Evolutionary conservation across 2,113 vertebrate genomes (phyloP).

Genomic region (Eira barbara): DNA sequence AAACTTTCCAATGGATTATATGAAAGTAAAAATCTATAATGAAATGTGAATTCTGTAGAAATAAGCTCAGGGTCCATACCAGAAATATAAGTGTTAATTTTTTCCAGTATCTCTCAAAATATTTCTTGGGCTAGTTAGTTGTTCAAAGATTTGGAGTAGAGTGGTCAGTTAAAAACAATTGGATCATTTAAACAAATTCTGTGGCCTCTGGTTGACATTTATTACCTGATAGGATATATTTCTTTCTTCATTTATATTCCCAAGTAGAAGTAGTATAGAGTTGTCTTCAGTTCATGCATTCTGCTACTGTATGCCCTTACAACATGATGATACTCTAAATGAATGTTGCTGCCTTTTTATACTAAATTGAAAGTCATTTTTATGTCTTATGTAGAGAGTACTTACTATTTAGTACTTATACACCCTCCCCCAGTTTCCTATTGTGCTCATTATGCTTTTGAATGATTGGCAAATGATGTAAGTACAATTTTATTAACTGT

Average conservation of each 20-base stretch:
- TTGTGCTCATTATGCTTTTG: background rate
- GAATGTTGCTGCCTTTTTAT: background rate
- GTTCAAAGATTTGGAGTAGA: background rate
- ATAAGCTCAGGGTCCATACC: background rate
- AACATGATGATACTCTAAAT: background rate
- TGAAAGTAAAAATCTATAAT: background rate
- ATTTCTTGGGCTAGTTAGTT: background rate
- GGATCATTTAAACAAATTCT: background rate
- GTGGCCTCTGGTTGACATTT: background rate
- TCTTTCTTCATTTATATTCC: constrained; percentile 25
- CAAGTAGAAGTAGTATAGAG: background rate
- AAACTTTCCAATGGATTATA: background rate
- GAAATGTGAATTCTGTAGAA: background rate
- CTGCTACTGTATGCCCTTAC: background rate
- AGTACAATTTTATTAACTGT: background rate
- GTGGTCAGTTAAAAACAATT: background rate
- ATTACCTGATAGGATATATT: background rate
- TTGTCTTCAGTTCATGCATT: background rate
- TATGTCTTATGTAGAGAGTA: background rate
- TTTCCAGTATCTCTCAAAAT: background rate
- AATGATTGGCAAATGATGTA: background rate
- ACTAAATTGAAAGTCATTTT: background rate
- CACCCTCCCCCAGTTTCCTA: background rate
- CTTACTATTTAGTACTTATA: background rate
- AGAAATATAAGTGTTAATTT: background rate